Base-by-base conservation (phyloP, 2,888 invertebrate species). In the Stegophylla sp. region DNA sequence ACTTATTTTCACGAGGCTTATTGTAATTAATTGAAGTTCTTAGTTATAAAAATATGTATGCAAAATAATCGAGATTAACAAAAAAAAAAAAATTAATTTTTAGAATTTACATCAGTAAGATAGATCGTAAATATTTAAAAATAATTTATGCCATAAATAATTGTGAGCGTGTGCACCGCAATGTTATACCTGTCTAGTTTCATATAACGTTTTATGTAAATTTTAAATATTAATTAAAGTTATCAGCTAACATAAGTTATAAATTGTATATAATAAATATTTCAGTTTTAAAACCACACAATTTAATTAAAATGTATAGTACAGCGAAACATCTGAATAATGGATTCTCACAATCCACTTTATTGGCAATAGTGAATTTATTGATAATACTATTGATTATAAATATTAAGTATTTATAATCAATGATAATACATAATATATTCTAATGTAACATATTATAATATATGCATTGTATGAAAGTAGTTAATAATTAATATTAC, bases 181-280 rank as follows among this genome's bases (percentile, higher is more conserved):
- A 7, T 34, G 7, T 5, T 9, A 23, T 12, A 56, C 20, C 1
- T 56, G 12, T 20, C 20, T 56, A n/a, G n/a, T 1, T 23, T 3
- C 20, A 20, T 20, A 20, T 20, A 12, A 56, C 23, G 12, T 26
- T 67, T n/a, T 43, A 64, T 43, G 20, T 15, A 23, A 5, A 41
- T 20, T 34, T 7, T 23, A 20, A n/a, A n/a, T n/a, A 20, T 51
- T 51, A n/a, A 34, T 34, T 43, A 43, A 13, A 43, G 34, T 20
- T 41, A 45, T 17, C n/a, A 28, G 13, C n/a, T 17, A 69, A 28
- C n/a, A 51, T 13, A 34, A 0, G 15, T 28, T 53, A 20, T 53
- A 61, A n/a, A n/a, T n/a, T n/a, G n/a, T n/a, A n/a, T n/a, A n/a
- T 26, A 9, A 48, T 48, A 28, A 73, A 61, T 73, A 56, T 26